Evolutionary conservation across 2,797 vertebrate species (phyloP).

Genomic region (Gambusia yucatana): DNA sequence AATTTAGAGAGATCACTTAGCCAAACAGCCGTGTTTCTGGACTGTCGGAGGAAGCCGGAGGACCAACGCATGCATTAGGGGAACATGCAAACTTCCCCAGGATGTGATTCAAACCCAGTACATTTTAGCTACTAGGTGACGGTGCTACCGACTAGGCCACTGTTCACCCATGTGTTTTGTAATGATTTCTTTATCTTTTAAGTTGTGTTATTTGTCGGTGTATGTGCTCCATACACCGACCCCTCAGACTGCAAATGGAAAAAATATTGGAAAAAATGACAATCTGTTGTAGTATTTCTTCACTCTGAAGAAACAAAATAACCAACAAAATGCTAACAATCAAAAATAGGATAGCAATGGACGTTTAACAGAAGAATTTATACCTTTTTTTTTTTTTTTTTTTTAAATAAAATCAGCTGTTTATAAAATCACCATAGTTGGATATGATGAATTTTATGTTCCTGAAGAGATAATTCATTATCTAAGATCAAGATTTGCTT

Average conservation of each 20-base stretch:
- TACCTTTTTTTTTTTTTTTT: background rate
- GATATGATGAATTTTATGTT: background rate
- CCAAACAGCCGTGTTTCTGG: background rate
- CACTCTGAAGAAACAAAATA: background rate
- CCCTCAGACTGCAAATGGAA: background rate
- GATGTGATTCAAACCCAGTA: too few species aligned
- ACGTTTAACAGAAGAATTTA: background rate
- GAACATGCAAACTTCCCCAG: too few species aligned
- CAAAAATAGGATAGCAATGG: background rate
- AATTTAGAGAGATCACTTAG: too few species aligned
- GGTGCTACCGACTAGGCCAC: too few species aligned
- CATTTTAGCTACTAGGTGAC: too few species aligned
- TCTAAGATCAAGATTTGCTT: background rate
- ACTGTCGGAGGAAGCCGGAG: too few species aligned
- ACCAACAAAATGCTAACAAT: background rate
- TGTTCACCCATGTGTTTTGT: background rate
- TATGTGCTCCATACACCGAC: background rate
- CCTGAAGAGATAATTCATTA: background rate
- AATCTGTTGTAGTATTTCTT: background rate
- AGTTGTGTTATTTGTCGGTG: background rate
- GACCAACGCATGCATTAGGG: too few species aligned
- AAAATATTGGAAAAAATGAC: background rate
- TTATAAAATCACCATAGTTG: background rate
- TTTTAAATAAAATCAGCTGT: too few species aligned
- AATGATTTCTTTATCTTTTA: background rate